phyloP scores from a whole-genome alignment of 2,888 invertebrate species.

The Pseudococcus viburni region DNA sequence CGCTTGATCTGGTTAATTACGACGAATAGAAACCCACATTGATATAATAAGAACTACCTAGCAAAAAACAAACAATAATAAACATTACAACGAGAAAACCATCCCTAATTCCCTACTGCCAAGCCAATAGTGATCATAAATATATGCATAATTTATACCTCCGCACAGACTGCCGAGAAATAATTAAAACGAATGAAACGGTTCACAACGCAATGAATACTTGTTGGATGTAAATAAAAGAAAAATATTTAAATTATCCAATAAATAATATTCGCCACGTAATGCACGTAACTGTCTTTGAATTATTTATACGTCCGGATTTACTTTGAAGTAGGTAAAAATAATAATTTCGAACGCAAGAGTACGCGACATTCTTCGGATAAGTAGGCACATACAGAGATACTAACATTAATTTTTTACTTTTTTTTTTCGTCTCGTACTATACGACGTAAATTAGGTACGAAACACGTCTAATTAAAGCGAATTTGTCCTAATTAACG shows the following conservation, averaged over 20 bases:
- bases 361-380: conserved; percentile 13
- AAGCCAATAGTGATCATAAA: background rate
- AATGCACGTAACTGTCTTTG: conserved; percentile 1
- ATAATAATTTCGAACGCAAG: background rate
- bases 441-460: conserved; percentile 29
- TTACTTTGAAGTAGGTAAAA: conserved; percentile 37
- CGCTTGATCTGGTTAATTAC: too few species aligned
- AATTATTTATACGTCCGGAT: conserved; percentile 28
- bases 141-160: background rate
- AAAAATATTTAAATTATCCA: conserved; percentile 26
- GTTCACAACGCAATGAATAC: background rate
- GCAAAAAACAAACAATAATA: background rate
- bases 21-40: too few species aligned
- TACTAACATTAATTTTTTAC: background rate
- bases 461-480: conserved; percentile 27
- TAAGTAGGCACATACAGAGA: background rate
- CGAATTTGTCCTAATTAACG: conserved; percentile 59
- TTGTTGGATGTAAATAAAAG: background rate
- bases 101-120: too few species aligned
- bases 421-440: conserved; percentile 11
- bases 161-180: background rate
- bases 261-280: conserved; percentile 36
- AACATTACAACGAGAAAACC: background rate
- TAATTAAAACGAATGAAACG: background rate
- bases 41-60: too few species aligned